Evolutionary conservation across 2,797 vertebrate species (phyloP), one percentile per base, ranked within the genome.

Genomic region (Sebastes melanostomus): DNA sequence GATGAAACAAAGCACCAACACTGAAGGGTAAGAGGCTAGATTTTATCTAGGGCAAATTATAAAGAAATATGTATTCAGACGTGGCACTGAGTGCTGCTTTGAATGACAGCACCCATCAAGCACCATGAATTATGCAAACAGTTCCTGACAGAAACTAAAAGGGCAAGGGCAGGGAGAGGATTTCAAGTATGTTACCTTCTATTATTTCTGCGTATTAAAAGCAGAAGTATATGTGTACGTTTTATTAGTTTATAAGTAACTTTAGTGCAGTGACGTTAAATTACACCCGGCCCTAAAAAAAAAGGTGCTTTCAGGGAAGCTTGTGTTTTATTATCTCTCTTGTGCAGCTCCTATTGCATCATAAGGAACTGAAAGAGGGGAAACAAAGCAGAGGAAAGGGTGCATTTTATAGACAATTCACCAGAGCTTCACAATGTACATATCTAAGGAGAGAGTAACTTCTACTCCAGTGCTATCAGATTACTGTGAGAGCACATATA

Each of bases 101-200:
- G 81, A 86, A 58, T 77, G 73, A 83, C 62, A 20, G 63, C 61
- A 60, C 55, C 60, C 60, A 70, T 85, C 77, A 75, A 42, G 50
- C 36, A 20, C 11, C 56, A 82, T 88, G 70, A 91, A 88, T 88
- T 74, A 89, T 88, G 72, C 72, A 90, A 46, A 82, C 46, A 52
- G 16, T n/a, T 61, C 38, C 42, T 54, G 62, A 54, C 42, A 54
- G 63, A 78, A 82, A 58, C 25, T 74, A 46, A 85, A 87, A 88
- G 75, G 68, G 74, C 83, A 86, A 60, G 54, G 70, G 22, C 78
- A 82, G 76, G 60, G 34, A 67, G 50, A 75, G 59, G 36, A 71
- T 79, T 77, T 71, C 5, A 79, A 70, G 4, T 66, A 24, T 75
- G 27, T 9, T 20, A 1, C 32, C 50, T 32, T 36, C 32, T 71